phyloP scores from a whole-genome alignment of 2,888 invertebrate species.

The Pharmacophagus antenor region DNA sequence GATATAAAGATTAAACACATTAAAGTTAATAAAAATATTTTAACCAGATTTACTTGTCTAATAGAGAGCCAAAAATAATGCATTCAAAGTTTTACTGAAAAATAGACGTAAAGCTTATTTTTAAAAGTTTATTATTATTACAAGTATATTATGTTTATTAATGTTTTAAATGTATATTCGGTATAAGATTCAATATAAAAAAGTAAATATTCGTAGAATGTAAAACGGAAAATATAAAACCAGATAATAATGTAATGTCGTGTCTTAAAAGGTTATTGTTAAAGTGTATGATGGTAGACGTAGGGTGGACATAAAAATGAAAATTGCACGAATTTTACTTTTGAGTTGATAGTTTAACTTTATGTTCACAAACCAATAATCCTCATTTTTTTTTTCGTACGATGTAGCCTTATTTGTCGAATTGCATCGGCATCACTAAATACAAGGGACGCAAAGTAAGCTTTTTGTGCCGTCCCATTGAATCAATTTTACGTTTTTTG shows the following conservation, averaged over 20 bases:
- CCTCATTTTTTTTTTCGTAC: conserved; percentile 62
- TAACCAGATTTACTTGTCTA: not conserved
- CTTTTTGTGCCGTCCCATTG: conserved; percentile 69
- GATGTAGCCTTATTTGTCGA: conserved; percentile 74
- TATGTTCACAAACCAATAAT: conserved; percentile 60
- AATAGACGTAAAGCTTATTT: not conserved
- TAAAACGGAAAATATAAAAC: conserved; percentile 12
- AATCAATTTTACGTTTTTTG: conserved; percentile 75
- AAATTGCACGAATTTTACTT: conserved; percentile 33
- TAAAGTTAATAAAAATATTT: not conserved
- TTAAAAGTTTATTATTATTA: too few species aligned
- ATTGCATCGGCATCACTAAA: conserved; percentile 67
- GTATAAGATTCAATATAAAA: too few species aligned
- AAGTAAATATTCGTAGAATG: conserved; percentile 3
- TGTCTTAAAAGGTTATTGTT: conserved; percentile 33
- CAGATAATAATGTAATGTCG: conserved; percentile 23
- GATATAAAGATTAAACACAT: not conserved
- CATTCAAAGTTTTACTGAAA: not conserved
- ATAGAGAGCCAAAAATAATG: not conserved
- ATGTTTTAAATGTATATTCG: too few species aligned
- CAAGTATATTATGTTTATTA: too few species aligned
- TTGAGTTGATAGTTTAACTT: conserved; percentile 41
- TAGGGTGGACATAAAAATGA: conserved; percentile 15
- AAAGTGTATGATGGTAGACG: conserved; percentile 25
- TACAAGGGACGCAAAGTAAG: conserved; percentile 66